These are phyloP conservation scores for Drosophila leonis DNA, from an alignment of 2,888 invertebrate species.

Conservation along the genomic window DNA sequence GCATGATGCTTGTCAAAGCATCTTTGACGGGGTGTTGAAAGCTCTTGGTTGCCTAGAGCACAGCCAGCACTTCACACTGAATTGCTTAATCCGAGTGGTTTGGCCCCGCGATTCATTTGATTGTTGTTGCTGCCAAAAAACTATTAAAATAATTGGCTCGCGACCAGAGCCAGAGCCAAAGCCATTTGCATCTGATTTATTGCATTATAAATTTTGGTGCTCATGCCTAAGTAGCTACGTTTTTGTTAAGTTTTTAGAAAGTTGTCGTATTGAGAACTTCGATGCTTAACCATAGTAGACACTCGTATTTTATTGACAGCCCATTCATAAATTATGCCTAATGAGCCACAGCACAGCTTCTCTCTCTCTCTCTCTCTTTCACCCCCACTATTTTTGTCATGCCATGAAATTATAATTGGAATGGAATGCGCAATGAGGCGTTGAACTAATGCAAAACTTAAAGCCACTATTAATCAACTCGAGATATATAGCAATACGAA, in stretches of 20 bases:
- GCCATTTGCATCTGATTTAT: conserved; percentile 76
- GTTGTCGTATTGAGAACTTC: conserved; percentile 51
- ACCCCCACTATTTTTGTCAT: conserved; percentile 15
- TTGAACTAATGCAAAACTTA: conserved; percentile 60
- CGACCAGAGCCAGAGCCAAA: conserved; percentile 65
- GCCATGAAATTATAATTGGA: conserved; percentile 73
- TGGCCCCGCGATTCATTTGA: conserved; percentile 46
- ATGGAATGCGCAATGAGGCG: conserved; percentile 71
- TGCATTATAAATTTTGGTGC: conserved; percentile 74
- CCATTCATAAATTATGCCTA: conserved; percentile 76
- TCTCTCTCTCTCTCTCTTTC: conserved; percentile 10
- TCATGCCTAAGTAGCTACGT: conserved; percentile 78
- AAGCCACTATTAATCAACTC: conserved; percentile 24
- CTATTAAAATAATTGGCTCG: conserved; percentile 77
- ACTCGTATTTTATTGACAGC: conserved; percentile 64
- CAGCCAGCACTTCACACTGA: conserved; percentile 66
- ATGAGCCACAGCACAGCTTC: conserved; percentile 54
- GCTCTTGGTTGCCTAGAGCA: conserved; percentile 58
- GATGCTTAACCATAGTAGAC: conserved; percentile 19
- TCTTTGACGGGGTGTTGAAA: conserved; percentile 71
- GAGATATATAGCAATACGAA: neutral
- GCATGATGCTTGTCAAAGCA: conserved; percentile 63
- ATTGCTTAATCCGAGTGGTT: conserved; percentile 70
- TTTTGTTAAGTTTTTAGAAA: conserved; percentile 67
- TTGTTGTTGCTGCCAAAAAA: conserved; percentile 63